Conservation (phyloP, 2,113 vertebrate species). For the Engraulis encrasicolus region DNA sequence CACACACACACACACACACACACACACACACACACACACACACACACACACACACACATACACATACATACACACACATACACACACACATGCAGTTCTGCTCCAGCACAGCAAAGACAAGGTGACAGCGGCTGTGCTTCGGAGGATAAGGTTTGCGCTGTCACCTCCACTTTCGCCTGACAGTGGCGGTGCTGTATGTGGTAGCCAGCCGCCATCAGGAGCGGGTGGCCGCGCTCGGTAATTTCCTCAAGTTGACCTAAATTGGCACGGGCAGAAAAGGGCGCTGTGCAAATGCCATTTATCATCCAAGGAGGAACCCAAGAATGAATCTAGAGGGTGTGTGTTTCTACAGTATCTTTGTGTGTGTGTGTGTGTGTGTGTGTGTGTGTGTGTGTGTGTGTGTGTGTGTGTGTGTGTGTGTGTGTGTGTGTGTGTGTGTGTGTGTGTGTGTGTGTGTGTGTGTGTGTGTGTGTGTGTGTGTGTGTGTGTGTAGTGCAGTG, state of each 20-base stretch:
- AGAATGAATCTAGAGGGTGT: too few species aligned
- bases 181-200: not conserved
- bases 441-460: slow-evolving; percentile 13
- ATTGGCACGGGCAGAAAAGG: slow-evolving; percentile 8
- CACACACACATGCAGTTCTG: not conserved
- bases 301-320: not conserved
- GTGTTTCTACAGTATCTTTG: too few species aligned
- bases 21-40: too few species aligned
- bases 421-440: not conserved
- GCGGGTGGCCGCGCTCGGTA: not conserved
- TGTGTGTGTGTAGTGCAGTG: too few species aligned
- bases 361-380: not conserved
- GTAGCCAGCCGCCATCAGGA: not conserved
- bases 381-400: not conserved
- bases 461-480: not conserved
- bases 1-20: too few species aligned
- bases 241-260: slow-evolving; percentile 14
- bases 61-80: not conserved
- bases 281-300: not conserved
- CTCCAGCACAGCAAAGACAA: not conserved
- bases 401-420: too few species aligned
- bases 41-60: not conserved
- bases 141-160: not conserved
- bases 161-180: not conserved
- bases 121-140: not conserved